phyloP scores from a whole-genome alignment of 2,888 invertebrate species.

The Sesia apiformis region DNA sequence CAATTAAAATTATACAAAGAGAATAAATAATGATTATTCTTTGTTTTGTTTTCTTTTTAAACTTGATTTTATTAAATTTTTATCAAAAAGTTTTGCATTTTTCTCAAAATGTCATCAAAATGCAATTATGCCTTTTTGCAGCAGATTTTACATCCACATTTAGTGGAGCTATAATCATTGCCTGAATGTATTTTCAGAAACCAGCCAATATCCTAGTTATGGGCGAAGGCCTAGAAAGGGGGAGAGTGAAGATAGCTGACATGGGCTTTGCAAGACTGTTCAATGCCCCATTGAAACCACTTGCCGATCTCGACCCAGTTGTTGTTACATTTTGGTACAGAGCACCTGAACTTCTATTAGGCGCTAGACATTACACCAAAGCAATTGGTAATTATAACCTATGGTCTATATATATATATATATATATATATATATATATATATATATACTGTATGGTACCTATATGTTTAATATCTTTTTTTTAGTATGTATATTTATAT shows the following conservation, averaged over 20 bases:
- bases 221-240: slow-evolving; percentile 98
- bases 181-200: slow-evolving; percentile 76
- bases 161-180: neutral
- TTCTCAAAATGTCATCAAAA: no score
- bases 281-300: slow-evolving; percentile 96
- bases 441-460: no score
- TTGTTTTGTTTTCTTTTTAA: no score
- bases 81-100: no score
- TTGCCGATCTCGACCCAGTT: slow-evolving; percentile 98
- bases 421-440: no score
- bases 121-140: no score
- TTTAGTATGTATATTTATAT: no score
- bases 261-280: slow-evolving; percentile 99
- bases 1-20: no score
- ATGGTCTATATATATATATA: neutral
- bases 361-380: slow-evolving; percentile 97
- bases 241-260: slow-evolving; percentile 98
- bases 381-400: slow-evolving; percentile 83
- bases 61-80: no score
- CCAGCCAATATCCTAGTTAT: slow-evolving; percentile 99
- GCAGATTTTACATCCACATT: no score
- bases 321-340: slow-evolving; percentile 99
- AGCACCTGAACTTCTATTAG: slow-evolving; percentile 95
- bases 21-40: no score
- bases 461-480: no score